Evolutionary conservation across 1,140 invertebrate species (phyloP).

Genomic region (Heterodera schachtii): DNA sequence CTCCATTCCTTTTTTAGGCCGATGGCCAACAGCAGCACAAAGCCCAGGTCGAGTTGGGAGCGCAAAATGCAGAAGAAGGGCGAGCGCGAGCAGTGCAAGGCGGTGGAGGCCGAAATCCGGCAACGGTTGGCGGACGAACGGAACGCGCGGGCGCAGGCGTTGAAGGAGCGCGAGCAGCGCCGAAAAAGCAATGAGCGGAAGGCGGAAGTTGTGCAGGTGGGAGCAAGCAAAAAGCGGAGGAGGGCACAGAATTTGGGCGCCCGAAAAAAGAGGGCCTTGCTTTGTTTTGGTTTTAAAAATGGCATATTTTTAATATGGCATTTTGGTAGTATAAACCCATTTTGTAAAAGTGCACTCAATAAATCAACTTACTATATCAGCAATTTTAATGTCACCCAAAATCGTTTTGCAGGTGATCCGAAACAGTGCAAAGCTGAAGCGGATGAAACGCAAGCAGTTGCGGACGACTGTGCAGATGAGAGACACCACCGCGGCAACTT

Average conservation of each 20-base stretch:
- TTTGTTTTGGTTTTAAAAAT: too few relatives aligned
- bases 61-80: not conserved
- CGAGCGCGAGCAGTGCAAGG: not conserved
- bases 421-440: not conserved
- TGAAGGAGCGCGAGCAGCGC: not conserved
- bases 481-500: not conserved
- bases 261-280: too few relatives aligned
- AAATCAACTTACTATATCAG: too few relatives aligned
- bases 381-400: too few relatives aligned
- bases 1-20: not conserved
- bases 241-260: too few relatives aligned
- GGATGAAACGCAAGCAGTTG: not conserved
- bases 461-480: not conserved
- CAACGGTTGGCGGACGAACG: not conserved
- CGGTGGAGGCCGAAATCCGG: not conserved
- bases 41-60: not conserved
- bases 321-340: too few relatives aligned
- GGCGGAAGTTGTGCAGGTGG: constrained; percentile 11
- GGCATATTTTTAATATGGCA: too few relatives aligned
- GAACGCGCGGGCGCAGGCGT: not conserved
- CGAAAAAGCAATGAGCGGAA: constrained; percentile 3
- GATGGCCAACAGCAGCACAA: not conserved
- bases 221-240: too few relatives aligned
- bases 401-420: not conserved
- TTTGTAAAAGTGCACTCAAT: too few relatives aligned